Base-by-base conservation (phyloP, 2,888 invertebrate genomes). In the Polyommatus iphigenia region DNA sequence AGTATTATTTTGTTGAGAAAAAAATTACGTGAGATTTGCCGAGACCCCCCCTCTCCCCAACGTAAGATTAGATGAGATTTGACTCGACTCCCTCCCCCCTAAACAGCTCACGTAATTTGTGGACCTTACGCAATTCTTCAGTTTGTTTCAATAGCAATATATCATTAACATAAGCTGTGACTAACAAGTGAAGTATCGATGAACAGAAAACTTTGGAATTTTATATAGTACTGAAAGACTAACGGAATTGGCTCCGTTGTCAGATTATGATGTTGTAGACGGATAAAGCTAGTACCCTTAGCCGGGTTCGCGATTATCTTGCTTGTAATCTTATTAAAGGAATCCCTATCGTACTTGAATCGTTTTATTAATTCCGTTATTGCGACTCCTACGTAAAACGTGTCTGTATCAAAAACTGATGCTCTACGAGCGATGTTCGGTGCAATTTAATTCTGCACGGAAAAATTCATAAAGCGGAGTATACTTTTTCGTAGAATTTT, bases 281-380 rank as follows among this genome's bases (percentile, higher is more conserved):
- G 75, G 75, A 75, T 75, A 75, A 75, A 75, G 75, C 75, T 73
- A 73, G 73, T 50, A 15, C 41, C 73, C 75, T 75, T 75, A 75
- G 75, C 29, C 75, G 75, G 29, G 75, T 75, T 54, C 75, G 75
- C 75, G 54, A 75, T 75, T 75, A 54, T 54, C 75, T 75, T 75
- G 46, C 24, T 75, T 75, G 75, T 75, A 75, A 75, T 75, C 75
- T 54, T 50, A 75, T 75, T 75, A 75, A 54, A 75, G 50, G 75
- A 75, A 75, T 75, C 75, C 75, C 50, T 75, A 75, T 75, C 8
- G 75, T 75, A 54, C 75, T 75, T 18, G 54, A 75, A 75, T 54
- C 54, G 75, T 75, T 75, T 54, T 75, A 75, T 50, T 75, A 75
- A 50, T 75, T 24, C 29, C 24, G 46, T 15, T 73, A 73, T 73